Percentiles rank a stretch among this genome's conserved stretches.
Conservation (phyloP, 2,888 invertebrate species). For the Nemoura dubitans region DNA sequence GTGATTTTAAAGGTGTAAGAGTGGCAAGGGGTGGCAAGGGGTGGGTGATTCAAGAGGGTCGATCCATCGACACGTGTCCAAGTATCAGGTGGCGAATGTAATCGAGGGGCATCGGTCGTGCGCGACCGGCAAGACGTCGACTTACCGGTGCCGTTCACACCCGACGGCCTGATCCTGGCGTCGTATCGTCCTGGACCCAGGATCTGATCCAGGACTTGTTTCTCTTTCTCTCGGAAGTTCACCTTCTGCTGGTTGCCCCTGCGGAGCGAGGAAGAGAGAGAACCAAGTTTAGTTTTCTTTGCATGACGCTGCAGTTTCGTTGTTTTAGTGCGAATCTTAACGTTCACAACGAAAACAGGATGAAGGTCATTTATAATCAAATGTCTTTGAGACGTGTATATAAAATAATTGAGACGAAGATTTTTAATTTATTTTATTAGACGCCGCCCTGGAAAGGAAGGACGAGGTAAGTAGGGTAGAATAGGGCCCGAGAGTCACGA, state of each 20-base stretch:
- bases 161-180: constrained; percentile 91
- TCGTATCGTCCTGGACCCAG: constrained; percentile 91
- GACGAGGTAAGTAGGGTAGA: neutral
- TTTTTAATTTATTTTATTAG: neutral
- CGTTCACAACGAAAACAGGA: neutral
- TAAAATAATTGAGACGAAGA: neutral
- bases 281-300: neutral
- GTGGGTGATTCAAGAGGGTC: too few relatives aligned
- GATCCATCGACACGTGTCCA: too few relatives aligned
- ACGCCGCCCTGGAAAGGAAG: neutral
- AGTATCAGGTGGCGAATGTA: too few relatives aligned
- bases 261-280: constrained; percentile 50
- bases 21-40: too few relatives aligned
- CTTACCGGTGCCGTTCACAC: constrained; percentile 94
- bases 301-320: neutral
- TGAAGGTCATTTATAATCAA: constrained; percentile 7
- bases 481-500: neutral
- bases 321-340: neutral
- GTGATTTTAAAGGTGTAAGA: too few relatives aligned
- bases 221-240: constrained; percentile 94
- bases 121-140: constrained; percentile 50
- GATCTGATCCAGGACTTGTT: constrained; percentile 92
- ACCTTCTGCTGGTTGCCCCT: constrained; percentile 83
- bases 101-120: neutral
- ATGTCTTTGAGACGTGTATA: neutral